Base-by-base conservation (phyloP, 2,113 vertebrate species). In the Chlamydotis undulata region DNA sequence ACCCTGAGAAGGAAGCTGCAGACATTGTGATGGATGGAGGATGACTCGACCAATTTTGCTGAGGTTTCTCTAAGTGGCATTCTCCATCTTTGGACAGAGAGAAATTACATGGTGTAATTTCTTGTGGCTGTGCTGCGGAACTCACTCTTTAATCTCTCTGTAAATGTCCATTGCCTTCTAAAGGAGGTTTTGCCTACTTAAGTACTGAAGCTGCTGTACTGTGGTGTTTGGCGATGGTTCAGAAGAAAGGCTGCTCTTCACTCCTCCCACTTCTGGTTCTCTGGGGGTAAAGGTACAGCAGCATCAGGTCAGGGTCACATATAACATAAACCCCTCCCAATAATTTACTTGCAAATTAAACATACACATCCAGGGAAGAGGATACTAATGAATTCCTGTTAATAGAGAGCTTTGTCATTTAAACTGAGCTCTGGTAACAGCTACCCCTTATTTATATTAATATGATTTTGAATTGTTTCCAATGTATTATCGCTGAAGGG, bases 301-400 rank as follows among this genome's bases (percentile, higher is more conserved):
- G n/a, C 28, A 47, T 35, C 41, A 39, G 31, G 23, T 21, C 1
- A 1, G n/a, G 31, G 16, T 56, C 0, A 0, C 28, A 18, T 65
- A 28, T 24, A 52, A 25, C 4, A 45, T 43, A 90, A 80, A 12
- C 4, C 5, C 5, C 18, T 14, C 14, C 28, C 7, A 80, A 69
- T 49, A 59, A 80, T 57, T 70, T 33, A 33, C 24, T 52, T 93
- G 47, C 22, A 80, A 91, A 67, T 92, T 60, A 94, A 37, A 43
- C 77, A 22, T 63, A 26, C 1, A 2, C 11, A 43, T 50, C 14
- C 49, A 63, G 31, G 33, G 12, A 83, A 65, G 68, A 29, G 28
- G 55, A 50, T n/a, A 56, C 28, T 70, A 80, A 60, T 63, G 37
- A 53, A 50, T 65, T 73, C n/a, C 26, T 10, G 13, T 61, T 83